Conservation (phyloP, 2,113 vertebrate genomes). For the Gnathonemus echidnorhynchus region DNA sequence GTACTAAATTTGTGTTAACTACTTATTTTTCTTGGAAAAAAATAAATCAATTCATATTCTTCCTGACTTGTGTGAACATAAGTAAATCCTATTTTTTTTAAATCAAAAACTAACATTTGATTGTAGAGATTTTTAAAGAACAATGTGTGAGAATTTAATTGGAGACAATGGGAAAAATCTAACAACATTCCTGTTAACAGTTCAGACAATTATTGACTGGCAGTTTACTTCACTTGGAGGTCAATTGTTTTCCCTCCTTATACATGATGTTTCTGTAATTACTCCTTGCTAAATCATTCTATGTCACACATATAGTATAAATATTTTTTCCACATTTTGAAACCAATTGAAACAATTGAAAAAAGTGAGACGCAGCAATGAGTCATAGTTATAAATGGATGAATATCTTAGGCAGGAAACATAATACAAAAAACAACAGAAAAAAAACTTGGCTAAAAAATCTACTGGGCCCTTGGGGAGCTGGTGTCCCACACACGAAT, state of each 20-base stretch:
- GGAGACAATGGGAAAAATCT: not conserved
- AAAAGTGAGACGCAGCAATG: not conserved
- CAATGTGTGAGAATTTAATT: not conserved
- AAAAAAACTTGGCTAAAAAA: not conserved
- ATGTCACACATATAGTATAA: not conserved
- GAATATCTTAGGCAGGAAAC: not conserved
- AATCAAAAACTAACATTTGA: not conserved
- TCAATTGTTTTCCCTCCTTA: not conserved
- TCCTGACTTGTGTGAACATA: not conserved
- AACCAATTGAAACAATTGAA: not conserved
- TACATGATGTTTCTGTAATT: not conserved
- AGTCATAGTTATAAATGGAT: not conserved
- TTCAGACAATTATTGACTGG: not conserved
- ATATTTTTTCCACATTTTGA: not conserved
- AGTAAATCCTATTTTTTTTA: not conserved
- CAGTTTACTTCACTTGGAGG: not conserved
- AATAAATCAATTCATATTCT: not conserved
- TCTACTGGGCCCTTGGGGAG: not conserved
- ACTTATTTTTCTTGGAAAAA: not conserved
- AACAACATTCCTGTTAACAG: not conserved
- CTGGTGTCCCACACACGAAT: not conserved
- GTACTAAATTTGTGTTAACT: slow-evolving; percentile 8
- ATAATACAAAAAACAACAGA: not conserved
- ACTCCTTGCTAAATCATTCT: not conserved
- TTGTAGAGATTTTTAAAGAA: not conserved